phyloP scores from a whole-genome alignment of 2,888 invertebrate genomes.

The Drosophila anomelani region DNA sequence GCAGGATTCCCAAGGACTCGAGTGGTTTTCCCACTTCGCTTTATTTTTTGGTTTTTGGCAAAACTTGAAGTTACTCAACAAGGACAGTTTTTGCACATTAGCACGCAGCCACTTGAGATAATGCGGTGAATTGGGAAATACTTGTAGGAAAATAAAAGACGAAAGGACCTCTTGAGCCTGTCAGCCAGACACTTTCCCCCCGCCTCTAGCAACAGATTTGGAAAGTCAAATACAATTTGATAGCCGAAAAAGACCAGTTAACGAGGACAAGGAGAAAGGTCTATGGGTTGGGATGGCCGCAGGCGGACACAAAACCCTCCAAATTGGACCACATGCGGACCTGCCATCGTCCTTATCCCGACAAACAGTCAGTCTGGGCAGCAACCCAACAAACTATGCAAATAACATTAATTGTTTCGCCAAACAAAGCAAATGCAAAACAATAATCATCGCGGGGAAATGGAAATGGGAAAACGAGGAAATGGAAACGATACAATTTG shows the following conservation, averaged over 20 bases:
- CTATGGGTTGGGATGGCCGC: conserved; percentile 8
- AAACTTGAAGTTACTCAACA: conserved; percentile 48
- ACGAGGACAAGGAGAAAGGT: conserved; percentile 26
- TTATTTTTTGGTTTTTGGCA: conserved; percentile 21
- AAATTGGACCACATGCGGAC: conserved; percentile 63
- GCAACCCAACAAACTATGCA: conserved; percentile 65
- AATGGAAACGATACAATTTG: conserved; percentile 62
- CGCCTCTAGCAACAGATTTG: conserved; percentile 52
- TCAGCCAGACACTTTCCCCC: conserved; percentile 55
- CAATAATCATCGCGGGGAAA: conserved; percentile 52
- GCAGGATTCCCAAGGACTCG: conserved; percentile 65
- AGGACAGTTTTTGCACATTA: conserved; percentile 78
- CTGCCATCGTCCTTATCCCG: conserved; percentile 10
- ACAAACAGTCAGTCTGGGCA: conserved; percentile 12
- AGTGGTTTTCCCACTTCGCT: conserved; percentile 41
- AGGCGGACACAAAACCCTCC: conserved; percentile 30
- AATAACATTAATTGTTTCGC: conserved; percentile 78
- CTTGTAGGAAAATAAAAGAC: conserved; percentile 26
- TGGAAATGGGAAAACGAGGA: conserved; percentile 58
- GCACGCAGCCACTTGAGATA: conserved; percentile 66
- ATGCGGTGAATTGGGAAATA: conserved; percentile 60
- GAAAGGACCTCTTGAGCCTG: conserved; percentile 61
- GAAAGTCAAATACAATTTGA: conserved; percentile 75
- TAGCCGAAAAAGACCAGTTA: conserved; percentile 48
- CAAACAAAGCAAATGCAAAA: conserved; percentile 67